Evolutionary conservation across 2,113 vertebrate species (phyloP).

Genomic region (Brachionichthys hirsutus): DNA sequence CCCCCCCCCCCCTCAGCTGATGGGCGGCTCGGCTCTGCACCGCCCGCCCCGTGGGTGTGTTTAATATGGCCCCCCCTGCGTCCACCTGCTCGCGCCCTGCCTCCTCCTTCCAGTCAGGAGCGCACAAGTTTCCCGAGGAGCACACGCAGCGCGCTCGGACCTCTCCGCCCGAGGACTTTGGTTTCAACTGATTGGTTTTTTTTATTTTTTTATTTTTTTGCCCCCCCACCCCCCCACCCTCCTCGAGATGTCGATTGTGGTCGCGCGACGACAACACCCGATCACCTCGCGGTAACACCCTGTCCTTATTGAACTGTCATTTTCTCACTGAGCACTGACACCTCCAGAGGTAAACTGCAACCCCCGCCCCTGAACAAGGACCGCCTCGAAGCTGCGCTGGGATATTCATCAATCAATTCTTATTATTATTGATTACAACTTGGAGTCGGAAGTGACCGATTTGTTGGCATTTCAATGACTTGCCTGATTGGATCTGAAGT

Average conservation of each 20-base stretch:
- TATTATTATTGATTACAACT: conserved; percentile 44
- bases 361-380: conserved; percentile 39
- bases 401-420: conserved; percentile 32
- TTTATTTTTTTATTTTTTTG: not conserved
- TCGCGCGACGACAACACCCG: conserved; percentile 10
- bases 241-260: conserved; percentile 48
- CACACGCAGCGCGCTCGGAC: conserved; percentile 45
- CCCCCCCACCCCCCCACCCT: not conserved
- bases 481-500: conserved; percentile 51
- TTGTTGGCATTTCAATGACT: conserved; percentile 67
- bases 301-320: conserved; percentile 26
- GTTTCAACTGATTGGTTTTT: conserved; percentile 16
- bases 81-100: conserved; percentile 79
- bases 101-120: conserved; percentile 65
- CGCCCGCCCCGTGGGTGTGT: conserved; percentile 75
- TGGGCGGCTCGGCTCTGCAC: conserved; percentile 57
- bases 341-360: conserved; percentile 44
- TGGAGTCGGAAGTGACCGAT: conserved; percentile 44
- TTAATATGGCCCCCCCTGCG: conserved; percentile 59
- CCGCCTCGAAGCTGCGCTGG: conserved; percentile 40
- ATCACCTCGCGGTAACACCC: conserved; percentile 21
- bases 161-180: conserved; percentile 54
- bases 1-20: conserved; percentile 14
- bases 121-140: conserved; percentile 58
- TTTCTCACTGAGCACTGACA: conserved; percentile 34